phyloP scores from a whole-genome alignment of 2,888 invertebrate genomes.

The Dimorphilus gyrociliatus region DNA sequence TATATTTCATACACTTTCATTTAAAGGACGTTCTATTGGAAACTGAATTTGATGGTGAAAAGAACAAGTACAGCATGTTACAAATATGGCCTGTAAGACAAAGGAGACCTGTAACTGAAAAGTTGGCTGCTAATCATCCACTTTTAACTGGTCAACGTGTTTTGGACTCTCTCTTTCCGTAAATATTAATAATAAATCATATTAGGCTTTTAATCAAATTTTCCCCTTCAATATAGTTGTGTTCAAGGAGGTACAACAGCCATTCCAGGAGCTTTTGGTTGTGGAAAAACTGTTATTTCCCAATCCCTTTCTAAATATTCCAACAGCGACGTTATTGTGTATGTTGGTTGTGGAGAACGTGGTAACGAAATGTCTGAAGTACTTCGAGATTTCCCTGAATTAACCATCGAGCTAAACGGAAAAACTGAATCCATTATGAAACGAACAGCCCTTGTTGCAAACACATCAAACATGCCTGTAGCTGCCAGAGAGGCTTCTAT shows the following conservation, averaged over 20 bases:
- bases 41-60: slow-evolving; percentile 94
- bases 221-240: slow-evolving; percentile 50
- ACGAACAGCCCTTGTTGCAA: slow-evolving; percentile 94
- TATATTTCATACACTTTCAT: not conserved
- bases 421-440: slow-evolving; percentile 93
- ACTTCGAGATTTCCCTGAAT: slow-evolving; percentile 92
- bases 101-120: slow-evolving; percentile 88
- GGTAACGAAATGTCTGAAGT: slow-evolving; percentile 99
- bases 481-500: slow-evolving; percentile 99
- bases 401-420: slow-evolving; percentile 91
- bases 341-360: slow-evolving; percentile 98
- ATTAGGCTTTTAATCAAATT: no score
- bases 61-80: slow-evolving; percentile 78
- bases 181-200: slow-evolving; percentile 35
- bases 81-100: slow-evolving; percentile 99
- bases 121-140: slow-evolving; percentile 94
- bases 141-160: slow-evolving; percentile 94
- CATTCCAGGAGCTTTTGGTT: slow-evolving; percentile 98
- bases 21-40: slow-evolving; percentile 79
- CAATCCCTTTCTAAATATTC: slow-evolving; percentile 98
- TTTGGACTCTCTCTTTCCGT: slow-evolving; percentile 94
- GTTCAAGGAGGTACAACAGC: slow-evolving; percentile 97
- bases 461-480: slow-evolving; percentile 99
- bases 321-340: slow-evolving; percentile 97
- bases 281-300: slow-evolving; percentile 99